A percentile compares a stretch with the other conserved stretches of the same genome.
Conservation (phyloP, 2,113 vertebrate genomes). For the Fukomys damarensis region DNA sequence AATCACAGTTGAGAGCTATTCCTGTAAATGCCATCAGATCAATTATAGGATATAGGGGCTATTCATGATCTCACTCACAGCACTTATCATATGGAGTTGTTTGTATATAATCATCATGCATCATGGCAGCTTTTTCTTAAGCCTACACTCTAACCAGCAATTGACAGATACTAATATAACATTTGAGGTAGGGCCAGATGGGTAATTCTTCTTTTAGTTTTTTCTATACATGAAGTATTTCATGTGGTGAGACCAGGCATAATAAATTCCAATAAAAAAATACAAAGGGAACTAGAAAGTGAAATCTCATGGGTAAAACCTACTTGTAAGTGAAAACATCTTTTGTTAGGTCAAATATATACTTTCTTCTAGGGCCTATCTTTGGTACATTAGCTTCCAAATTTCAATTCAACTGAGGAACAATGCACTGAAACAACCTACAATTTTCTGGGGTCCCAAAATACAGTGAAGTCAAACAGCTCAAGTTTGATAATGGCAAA, state of each 20-base stretch:
- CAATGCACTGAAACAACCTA: constrained; percentile 39
- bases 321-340: neutral
- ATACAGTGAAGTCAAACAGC: constrained; percentile 59
- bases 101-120: constrained; percentile 20
- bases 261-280: constrained; percentile 41
- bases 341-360: neutral
- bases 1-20: constrained; percentile 47
- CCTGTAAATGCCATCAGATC: constrained; percentile 58
- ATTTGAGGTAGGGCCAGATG: constrained; percentile 5
- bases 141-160: neutral
- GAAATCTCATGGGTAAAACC: neutral
- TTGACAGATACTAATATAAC: constrained; percentile 48
- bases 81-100: neutral
- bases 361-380: neutral
- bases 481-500: constrained; percentile 51
- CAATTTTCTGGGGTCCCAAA: constrained; percentile 21
- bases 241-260: neutral
- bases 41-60: constrained; percentile 29
- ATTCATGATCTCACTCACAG: constrained; percentile 35
- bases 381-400: neutral
- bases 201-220: neutral
- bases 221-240: neutral
- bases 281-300: constrained; percentile 20
- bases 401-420: constrained; percentile 43
- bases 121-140: constrained; percentile 8